phyloP scores from a whole-genome alignment of 2,888 invertebrate genomes.

The Neoscelio sp. region DNA sequence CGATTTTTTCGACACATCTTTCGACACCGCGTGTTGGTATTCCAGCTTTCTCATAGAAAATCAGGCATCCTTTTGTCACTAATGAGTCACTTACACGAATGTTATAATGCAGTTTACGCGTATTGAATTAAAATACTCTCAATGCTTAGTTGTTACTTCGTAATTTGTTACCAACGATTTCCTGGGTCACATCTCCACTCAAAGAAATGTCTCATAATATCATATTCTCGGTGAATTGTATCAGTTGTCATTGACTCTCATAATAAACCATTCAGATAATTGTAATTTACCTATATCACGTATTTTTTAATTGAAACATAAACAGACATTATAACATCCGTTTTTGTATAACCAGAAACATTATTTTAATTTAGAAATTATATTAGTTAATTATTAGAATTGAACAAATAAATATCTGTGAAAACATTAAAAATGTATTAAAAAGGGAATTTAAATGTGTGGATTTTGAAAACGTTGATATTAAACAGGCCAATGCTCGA shows the following conservation, averaged over 20 bases:
- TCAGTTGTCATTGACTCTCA: no score
- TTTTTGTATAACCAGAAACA: no score
- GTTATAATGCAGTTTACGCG: not conserved
- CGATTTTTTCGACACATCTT: no score
- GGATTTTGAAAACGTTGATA: constrained; percentile 54
- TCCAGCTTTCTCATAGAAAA: constrained; percentile 34
- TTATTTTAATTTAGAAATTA: no score
- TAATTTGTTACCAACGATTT: constrained; percentile 33
- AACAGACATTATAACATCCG: no score
- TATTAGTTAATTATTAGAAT: not conserved
- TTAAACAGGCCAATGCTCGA: constrained; percentile 69
- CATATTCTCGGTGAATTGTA: no score
- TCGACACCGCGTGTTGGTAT: constrained; percentile 10
- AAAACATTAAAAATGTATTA: constrained; percentile 8
- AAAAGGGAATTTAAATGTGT: constrained; percentile 13
- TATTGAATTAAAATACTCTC: constrained; percentile 20
- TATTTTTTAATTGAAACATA: no score
- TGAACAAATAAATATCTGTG: constrained; percentile 9
- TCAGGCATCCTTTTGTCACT: constrained; percentile 21
- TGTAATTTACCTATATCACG: no score
- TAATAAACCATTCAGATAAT: no score
- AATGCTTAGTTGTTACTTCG: constrained; percentile 16
- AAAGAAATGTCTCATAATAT: no score
- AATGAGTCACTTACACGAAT: constrained; percentile 2
- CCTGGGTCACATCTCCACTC: constrained; percentile 22